These are phyloP conservation scores for Pica pica DNA, from an alignment of 2,113 vertebrate species.

Conservation along the genomic window DNA sequence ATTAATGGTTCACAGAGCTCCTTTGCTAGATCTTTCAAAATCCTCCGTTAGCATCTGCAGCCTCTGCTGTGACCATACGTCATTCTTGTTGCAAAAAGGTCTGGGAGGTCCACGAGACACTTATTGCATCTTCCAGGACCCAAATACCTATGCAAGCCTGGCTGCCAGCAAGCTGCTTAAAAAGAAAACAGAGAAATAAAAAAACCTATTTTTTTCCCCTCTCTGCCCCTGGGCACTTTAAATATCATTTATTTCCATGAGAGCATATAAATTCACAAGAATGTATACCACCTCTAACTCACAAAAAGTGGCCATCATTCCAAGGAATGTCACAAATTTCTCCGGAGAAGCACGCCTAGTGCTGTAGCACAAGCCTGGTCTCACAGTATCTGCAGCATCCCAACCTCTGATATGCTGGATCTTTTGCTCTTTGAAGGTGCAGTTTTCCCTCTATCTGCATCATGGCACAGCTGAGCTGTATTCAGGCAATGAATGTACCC, in stretches of 20 bases:
- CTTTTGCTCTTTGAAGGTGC: not conserved
- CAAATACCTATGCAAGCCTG: not conserved
- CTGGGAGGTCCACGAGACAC: not conserved
- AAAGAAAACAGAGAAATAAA: not conserved
- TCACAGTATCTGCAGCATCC: not conserved
- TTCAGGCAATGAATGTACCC: not conserved
- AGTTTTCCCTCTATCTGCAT: not conserved
- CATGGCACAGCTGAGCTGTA: not conserved
- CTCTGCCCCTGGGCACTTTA: not conserved
- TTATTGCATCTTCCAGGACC: not conserved
- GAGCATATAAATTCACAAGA: not conserved
- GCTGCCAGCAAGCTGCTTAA: not conserved
- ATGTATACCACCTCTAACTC: not conserved
- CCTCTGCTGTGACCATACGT: not conserved
- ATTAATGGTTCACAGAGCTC: slow-evolving; percentile 48
- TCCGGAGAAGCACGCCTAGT: not conserved
- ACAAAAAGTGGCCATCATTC: not conserved
- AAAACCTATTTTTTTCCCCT: not conserved
- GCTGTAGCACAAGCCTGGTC: not conserved
- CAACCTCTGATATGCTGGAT: not conserved
- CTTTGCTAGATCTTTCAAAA: slow-evolving; percentile 37
- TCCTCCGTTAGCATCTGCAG: not conserved
- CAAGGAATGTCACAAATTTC: not conserved
- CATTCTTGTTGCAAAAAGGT: not conserved
- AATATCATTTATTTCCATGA: not conserved